Conservation (phyloP, 2,797 vertebrate species). For the Pogonophryne albipinna region DNA sequence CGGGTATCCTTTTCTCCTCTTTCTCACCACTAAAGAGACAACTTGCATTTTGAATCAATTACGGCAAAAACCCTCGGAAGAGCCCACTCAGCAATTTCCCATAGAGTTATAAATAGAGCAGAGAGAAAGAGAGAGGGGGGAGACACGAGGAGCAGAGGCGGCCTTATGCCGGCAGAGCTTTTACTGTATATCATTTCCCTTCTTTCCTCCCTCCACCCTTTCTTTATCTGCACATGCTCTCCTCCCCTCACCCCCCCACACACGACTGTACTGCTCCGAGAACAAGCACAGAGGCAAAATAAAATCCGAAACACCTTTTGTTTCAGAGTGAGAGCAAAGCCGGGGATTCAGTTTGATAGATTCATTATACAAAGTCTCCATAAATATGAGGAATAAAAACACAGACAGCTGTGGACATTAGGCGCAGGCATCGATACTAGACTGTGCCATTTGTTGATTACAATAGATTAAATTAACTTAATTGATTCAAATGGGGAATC, state of each 20-base stretch:
- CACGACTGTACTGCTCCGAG: constrained; percentile 19
- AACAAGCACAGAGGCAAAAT: background rate
- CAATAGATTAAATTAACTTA: constrained; percentile 55
- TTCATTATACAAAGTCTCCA: constrained; percentile 42
- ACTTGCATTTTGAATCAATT: constrained; percentile 84
- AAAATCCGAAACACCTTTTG: constrained; percentile 21
- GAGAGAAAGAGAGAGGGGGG: constrained; percentile 53
- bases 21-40: constrained; percentile 76
- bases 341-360: constrained; percentile 31
- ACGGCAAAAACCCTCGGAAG: constrained; percentile 77
- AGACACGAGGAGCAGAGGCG: constrained; percentile 65
- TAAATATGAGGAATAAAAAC: constrained; percentile 28
- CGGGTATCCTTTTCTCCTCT: constrained; percentile 67
- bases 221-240: constrained; percentile 38
- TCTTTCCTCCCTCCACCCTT: constrained; percentile 25
- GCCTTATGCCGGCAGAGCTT: constrained; percentile 54
- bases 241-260: background rate
- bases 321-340: constrained; percentile 43
- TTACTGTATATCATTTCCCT: constrained; percentile 65
- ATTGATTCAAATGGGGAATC: constrained; percentile 55
- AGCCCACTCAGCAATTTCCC: constrained; percentile 83
- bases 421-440: constrained; percentile 28
- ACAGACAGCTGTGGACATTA: constrained; percentile 22
- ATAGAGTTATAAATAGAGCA: constrained; percentile 83
- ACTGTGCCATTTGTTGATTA: constrained; percentile 60